Evolutionary conservation across 23 tunicate species (phyloP), one percentile per base, ranked within the genome.

Genomic region (Ciona savignyi): DNA sequence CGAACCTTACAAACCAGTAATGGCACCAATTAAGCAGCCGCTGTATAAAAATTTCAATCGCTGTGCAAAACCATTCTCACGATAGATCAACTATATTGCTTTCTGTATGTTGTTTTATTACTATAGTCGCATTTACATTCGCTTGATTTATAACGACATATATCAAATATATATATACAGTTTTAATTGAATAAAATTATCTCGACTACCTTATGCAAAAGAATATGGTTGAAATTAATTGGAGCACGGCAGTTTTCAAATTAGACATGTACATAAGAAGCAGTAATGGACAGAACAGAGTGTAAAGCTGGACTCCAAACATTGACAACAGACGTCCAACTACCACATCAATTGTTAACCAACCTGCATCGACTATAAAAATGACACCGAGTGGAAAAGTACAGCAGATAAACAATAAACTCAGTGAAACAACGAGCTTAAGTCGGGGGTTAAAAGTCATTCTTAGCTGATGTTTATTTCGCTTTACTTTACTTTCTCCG

Each of bases 221-320:
- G 1, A 71, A 31, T 31, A 78, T 2, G 4, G 68, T 1, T 2
- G 32, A n/a, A 20, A 56, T 66, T 15, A 83, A 65, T 2, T 73
- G 66, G 56, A 23, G 25, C 51, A 83, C 3, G 60, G 82, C 77
- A 20, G 67, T 35, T 30, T 63, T 77, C 23, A 83, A 60, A 31
- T 51, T 71, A 21, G 89, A 70, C 89, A 83, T 70, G 65, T 83
- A 83, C 26, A 63, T 70, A 25, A 83, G 76, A 51, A 83, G 66
- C 1, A 83, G 30, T n/a, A 76, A 0, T 23, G 89, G 89, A 66
- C 89, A 83, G 60, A 83, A 27, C n/a, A 83, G 42, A 20, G 82
- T 71, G 82, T 83, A 83, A 25, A 83, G 29, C 25, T 76, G 81
- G 0, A 77, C 82, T 22, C 42, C 15, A 2, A 82, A 65, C 87